Base-by-base conservation (phyloP, 1,140 invertebrate genomes). In the Condylostylus longicornis region DNA sequence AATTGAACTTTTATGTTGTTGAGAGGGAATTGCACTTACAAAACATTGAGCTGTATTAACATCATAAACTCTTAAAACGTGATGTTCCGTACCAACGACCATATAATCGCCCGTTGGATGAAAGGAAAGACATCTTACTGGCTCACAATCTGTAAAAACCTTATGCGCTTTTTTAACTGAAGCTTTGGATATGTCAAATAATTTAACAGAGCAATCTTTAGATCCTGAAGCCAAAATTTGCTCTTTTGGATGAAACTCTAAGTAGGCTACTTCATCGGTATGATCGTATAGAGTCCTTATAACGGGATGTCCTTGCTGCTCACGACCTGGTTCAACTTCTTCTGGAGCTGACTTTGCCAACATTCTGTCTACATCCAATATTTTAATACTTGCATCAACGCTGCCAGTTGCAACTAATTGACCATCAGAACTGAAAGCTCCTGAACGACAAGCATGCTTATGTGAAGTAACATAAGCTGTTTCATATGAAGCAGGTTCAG, bases 221-320 rank as follows among this genome's bases (percentile, higher is more conserved):
- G 88, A 91, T 0, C 93, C 95, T 6, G 91, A 97, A 1, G 85
- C 83, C 15, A 98, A 68, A 48, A 98, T 82, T 42, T 89, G 85
- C 49, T 88, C 83, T 30, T 76, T 72, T 1, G 95, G 95, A 66
- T 98, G 95, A 66, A 99, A 99, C 49, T 95, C 89, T 14, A 98
- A 61, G 48, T 82, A 87, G 0, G 90, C 95, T 0, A 98, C 93
- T 70, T 98, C 95, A 64, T 95, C 91, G 31, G 87, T 75, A 59
- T 98, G 94, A 63, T 98, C 95, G 57, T 98, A 98, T n/a, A 98
- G 65, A 5, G 95, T 98, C 40, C 94, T 70, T 44, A 98, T 98
- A 20, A 98, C 94, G 2, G 95, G 95, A 68, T 98, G 94, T 1
- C 87, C 87, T 51, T 93, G 85, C 45, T 86, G 72, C 60, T 87